Evolutionary conservation across 2,113 vertebrate species (phyloP), one percentile per base, ranked within the genome.

Genomic region (Cheilinus undulatus): DNA sequence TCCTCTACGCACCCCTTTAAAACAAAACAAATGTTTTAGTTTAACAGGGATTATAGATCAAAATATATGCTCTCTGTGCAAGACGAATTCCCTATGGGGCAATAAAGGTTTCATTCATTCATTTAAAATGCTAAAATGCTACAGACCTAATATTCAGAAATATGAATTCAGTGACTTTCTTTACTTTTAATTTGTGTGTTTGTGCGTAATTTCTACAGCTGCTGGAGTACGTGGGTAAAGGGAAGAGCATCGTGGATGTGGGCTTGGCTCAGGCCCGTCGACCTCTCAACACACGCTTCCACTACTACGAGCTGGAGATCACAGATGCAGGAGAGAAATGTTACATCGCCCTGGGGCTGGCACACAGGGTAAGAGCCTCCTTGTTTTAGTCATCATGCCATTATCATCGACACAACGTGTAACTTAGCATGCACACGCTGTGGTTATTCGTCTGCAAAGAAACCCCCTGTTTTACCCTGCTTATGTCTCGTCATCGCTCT

Each of bases 271-370:
- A 97, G 87, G 95, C 97, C n/a, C 94, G 95, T n/a, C 95, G 92
- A 49, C 93, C 96, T 0, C 93, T 98, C 70, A 95, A 94, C 90
- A 97, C 97, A 0, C 94, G 95, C 15, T 96, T 96, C 86, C 97
- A 98, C 88, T 98, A 98, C 92, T 98, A 95, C 12, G 97, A 98
- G 71, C 95, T 97, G 80, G 96, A 98, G 91, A 97, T 98, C 22
- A 93, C 95, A 48, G 95, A 96, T 80, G 94, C 96, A 1, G 96
- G 97, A 81, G 96, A 97, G 82, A 97, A 97, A 80, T 98, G 96
- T 89, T 98, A 97, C 85, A 97, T 98, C 5, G 97, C 97, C 34
- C 82, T 97, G 86, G 96, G 97, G n/a, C 93, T 98, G 87, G 96
- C 97, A 45, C 94, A 95, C 80, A 96, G 95, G 95, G 97, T 98